Percentiles rank a stretch among this genome's conserved stretches.
Evolutionary conservation across 2,888 invertebrate species (phyloP).

Genomic region (Bembecia ichneumoniformis): DNA sequence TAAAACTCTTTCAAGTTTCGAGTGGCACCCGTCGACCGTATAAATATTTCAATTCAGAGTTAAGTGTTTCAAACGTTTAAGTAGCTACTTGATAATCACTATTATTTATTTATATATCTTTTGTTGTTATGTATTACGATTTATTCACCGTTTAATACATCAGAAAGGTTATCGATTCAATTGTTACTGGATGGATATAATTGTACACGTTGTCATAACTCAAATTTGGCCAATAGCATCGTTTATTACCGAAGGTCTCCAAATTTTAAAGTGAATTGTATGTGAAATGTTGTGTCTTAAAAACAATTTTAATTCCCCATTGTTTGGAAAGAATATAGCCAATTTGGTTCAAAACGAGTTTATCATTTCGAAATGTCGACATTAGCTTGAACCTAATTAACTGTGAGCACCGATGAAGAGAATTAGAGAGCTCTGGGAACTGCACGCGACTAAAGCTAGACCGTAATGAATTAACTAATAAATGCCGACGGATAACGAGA

Average conservation of each 20-base stretch:
- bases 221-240: too few species aligned
- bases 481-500: constrained; percentile 41
- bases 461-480: constrained; percentile 41
- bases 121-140: too few species aligned
- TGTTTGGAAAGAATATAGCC: constrained; percentile 37
- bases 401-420: constrained; percentile 25
- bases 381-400: constrained; percentile 40
- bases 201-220: too few species aligned
- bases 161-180: too few species aligned
- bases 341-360: constrained; percentile 32
- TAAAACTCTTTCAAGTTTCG: constrained; percentile 54
- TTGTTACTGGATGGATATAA: too few species aligned
- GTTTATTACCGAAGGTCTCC: too few species aligned
- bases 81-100: constrained; percentile 20
- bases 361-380: constrained; percentile 32
- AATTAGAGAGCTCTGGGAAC: constrained; percentile 30
- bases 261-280: constrained; percentile 13
- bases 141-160: too few species aligned
- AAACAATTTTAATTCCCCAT: constrained; percentile 31
- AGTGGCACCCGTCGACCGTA: constrained; percentile 36
- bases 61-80: constrained; percentile 14
- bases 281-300: constrained; percentile 28
- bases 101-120: constrained; percentile 13
- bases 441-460: constrained; percentile 14
- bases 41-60: constrained; percentile 38